A percentile compares a stretch with the other conserved stretches of the same genome.
phyloP scores from a whole-genome alignment of 2,113 vertebrate species.

The Macheiramphus alcinus region DNA sequence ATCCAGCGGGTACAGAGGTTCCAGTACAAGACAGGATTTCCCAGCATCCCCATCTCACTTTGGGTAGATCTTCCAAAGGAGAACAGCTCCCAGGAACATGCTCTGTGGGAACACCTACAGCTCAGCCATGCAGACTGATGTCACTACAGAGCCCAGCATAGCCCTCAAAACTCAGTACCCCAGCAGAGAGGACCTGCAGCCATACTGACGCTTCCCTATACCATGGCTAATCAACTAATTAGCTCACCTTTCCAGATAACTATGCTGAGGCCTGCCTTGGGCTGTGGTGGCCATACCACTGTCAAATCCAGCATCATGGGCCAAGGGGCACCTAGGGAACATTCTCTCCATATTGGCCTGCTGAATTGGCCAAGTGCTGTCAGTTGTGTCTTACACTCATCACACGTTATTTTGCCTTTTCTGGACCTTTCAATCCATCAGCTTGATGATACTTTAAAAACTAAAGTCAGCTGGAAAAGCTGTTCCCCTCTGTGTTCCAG shows the following conservation, averaged over 20 bases:
- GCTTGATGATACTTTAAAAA: not conserved
- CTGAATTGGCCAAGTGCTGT: not conserved
- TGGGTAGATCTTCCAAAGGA: not conserved
- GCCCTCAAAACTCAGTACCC: not conserved
- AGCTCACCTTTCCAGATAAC: not conserved
- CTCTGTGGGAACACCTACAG: not conserved
- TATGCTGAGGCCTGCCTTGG: not conserved
- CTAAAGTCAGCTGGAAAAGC: not conserved
- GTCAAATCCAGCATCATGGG: not conserved
- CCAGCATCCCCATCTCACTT: not conserved
- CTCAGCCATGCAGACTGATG: not conserved
- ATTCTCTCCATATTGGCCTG: not conserved
- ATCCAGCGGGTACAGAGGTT: not conserved
- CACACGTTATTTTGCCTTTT: not conserved
- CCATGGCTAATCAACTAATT: not conserved
- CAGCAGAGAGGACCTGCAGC: not conserved
- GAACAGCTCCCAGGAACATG: not conserved
- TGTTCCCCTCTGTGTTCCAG: not conserved
- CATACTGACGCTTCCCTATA: accelerated
- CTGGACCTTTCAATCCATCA: not conserved
- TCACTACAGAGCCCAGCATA: not conserved
- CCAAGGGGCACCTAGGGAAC: not conserved
- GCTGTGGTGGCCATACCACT: not conserved
- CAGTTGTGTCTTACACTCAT: not conserved
- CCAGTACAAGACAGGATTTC: not conserved